Evolutionary conservation across 2,113 vertebrate species (phyloP).

Genomic region (Elachura formosa): DNA sequence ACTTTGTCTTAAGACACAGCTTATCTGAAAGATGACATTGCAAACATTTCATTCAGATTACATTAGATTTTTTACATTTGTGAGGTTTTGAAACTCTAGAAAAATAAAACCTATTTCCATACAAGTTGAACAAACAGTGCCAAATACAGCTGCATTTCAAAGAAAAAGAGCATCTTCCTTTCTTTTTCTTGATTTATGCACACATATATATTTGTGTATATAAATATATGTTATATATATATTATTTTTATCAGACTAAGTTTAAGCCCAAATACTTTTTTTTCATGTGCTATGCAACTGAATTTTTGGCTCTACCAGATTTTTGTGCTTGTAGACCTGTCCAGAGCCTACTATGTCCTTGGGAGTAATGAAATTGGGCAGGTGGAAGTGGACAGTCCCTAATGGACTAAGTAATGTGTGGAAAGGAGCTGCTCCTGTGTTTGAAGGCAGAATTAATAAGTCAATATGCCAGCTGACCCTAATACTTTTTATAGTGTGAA

Average conservation of each 20-base stretch:
- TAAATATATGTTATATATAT: not conserved
- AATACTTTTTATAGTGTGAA: not conserved
- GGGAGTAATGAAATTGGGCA: not conserved
- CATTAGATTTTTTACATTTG: not conserved
- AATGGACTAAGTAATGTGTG: not conserved
- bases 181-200: not conserved
- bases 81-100: not conserved
- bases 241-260: not conserved
- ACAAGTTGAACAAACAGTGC: not conserved
- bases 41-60: not conserved
- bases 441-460: not conserved
- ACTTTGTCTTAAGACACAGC: not conserved
- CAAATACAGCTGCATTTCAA: not conserved
- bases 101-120: not conserved
- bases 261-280: not conserved
- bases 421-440: not conserved
- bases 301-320: not conserved
- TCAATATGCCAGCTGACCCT: not conserved
- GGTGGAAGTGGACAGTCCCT: not conserved
- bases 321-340: not conserved
- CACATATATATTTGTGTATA: rapidly evolving
- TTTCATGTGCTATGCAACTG: not conserved
- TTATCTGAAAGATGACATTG: not conserved
- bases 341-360: not conserved
- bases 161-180: rapidly evolving